phyloP scores from a whole-genome alignment of 2,888 invertebrate genomes.

The Brassicogethes aeneus region DNA sequence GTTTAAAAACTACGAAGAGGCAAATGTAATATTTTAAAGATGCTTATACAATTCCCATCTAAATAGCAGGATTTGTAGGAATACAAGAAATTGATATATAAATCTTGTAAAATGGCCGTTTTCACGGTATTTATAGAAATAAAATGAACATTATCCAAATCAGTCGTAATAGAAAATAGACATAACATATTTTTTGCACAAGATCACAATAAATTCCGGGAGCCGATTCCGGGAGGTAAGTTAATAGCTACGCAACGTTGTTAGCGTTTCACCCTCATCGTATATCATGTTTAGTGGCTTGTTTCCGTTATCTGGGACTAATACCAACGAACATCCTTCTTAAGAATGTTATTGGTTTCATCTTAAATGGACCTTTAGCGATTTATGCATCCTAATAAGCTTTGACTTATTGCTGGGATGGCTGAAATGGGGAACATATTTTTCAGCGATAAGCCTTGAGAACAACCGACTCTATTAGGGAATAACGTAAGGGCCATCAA shows the following conservation, averaged over 20 bases:
- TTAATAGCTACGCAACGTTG: background rate
- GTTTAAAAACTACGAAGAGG: too few species aligned
- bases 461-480: too few species aligned
- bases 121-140: conserved; percentile 1
- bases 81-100: too few species aligned
- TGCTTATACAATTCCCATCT: too few species aligned
- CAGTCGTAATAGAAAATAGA: conserved; percentile 8
- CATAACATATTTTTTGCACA: conserved; percentile 14
- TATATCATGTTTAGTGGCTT: conserved; percentile 37
- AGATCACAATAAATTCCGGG: conserved; percentile 9
- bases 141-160: background rate
- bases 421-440: conserved; percentile 1
- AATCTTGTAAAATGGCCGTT: background rate
- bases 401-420: conserved; percentile 6
- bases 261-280: conserved; percentile 7
- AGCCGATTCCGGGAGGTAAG: conserved; percentile 6
- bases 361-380: conserved; percentile 30
- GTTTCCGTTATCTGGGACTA: conserved; percentile 32
- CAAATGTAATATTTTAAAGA: too few species aligned
- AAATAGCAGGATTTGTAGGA: too few species aligned
- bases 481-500: too few species aligned
- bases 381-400: conserved; percentile 32
- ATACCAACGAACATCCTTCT: conserved; percentile 32
- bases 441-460: background rate
- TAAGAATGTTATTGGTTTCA: conserved; percentile 33